Conservation (phyloP, 1,140 invertebrate species). For the Drosophila bipectinata region DNA sequence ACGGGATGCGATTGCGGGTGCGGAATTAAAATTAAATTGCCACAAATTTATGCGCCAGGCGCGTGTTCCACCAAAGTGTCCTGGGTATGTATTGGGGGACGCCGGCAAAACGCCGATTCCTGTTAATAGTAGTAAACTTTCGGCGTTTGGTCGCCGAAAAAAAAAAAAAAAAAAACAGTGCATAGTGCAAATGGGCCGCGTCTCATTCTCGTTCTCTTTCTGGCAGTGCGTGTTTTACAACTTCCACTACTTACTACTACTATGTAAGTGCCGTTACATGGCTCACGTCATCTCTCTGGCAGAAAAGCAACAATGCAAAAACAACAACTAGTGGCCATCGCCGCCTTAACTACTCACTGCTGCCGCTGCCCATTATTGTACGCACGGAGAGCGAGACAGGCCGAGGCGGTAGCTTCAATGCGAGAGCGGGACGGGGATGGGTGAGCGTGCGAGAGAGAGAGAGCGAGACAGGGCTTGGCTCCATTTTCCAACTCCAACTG, state of each 20-base stretch:
- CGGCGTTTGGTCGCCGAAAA: neutral
- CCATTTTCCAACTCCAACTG: slow-evolving; percentile 51
- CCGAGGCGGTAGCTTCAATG: neutral
- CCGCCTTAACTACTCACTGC: slow-evolving; percentile 39
- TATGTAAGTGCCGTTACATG: slow-evolving; percentile 34
- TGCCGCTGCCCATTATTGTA: slow-evolving; percentile 46
- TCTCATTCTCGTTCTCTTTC: slow-evolving; percentile 18
- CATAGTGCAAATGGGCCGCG: slow-evolving; percentile 21
- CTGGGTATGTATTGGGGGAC: slow-evolving; percentile 50
- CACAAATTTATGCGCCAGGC: slow-evolving; percentile 61
- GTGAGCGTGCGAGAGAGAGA: slow-evolving; percentile 7
- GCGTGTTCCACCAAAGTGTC: slow-evolving; percentile 50
- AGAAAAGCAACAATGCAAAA: slow-evolving; percentile 34
- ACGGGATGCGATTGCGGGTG: slow-evolving; percentile 47
- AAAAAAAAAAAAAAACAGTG: slow-evolving; percentile 7
- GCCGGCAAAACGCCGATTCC: slow-evolving; percentile 22
- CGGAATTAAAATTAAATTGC: slow-evolving; percentile 67
- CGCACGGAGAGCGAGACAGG: slow-evolving; percentile 37
- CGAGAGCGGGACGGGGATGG: slow-evolving; percentile 1
- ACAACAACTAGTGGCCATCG: slow-evolving; percentile 42
- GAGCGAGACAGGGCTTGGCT: slow-evolving; percentile 49
- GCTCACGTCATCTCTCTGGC: slow-evolving; percentile 70
- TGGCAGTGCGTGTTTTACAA: slow-evolving; percentile 29
- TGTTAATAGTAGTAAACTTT: slow-evolving; percentile 20
- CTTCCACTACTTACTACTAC: slow-evolving; percentile 30